Percentiles rank a stretch among this genome's conserved stretches.
phyloP scores from a whole-genome alignment of 2,797 vertebrate species.

The Rhinichthys osculus region DNA sequence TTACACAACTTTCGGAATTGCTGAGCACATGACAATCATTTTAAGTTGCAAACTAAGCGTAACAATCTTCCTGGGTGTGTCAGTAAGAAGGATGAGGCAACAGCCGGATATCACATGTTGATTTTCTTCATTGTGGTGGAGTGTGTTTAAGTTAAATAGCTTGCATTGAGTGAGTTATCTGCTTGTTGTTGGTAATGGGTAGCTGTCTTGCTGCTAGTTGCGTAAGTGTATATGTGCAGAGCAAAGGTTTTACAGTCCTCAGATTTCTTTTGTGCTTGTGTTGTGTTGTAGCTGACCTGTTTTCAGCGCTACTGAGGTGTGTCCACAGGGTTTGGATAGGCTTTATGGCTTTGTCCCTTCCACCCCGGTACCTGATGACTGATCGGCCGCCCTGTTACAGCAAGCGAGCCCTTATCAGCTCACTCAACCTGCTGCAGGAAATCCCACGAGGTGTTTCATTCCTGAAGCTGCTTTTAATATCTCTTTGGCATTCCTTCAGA shows the following conservation, averaged over 20 bases:
- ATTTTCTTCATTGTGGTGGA: constrained; percentile 31
- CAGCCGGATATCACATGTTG: constrained; percentile 23
- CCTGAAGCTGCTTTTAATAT: constrained; percentile 14
- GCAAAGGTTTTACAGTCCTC: not conserved
- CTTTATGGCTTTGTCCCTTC: constrained; percentile 33
- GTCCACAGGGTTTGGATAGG: not conserved
- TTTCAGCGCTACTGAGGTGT: constrained; percentile 1
- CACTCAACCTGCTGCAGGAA: constrained; percentile 43
- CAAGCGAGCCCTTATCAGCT: constrained; percentile 56
- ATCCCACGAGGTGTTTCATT: constrained; percentile 33
- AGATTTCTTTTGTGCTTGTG: not conserved
- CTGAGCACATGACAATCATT: not conserved
- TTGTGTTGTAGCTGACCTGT: constrained; percentile 2
- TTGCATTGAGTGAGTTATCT: not conserved
- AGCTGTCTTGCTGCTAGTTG: not conserved
- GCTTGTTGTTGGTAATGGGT: not conserved
- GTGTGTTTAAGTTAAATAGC: not conserved
- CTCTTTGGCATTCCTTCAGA: constrained; percentile 13
- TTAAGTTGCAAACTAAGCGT: not conserved
- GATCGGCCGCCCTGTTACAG: constrained; percentile 41
- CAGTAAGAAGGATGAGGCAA: not conserved
- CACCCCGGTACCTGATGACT: constrained; percentile 45
- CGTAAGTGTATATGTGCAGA: not conserved
- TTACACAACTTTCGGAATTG: not conserved
- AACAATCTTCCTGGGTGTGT: constrained; percentile 39